Conservation (phyloP, 2,888 invertebrate genomes). For the Andrena fulva region DNA sequence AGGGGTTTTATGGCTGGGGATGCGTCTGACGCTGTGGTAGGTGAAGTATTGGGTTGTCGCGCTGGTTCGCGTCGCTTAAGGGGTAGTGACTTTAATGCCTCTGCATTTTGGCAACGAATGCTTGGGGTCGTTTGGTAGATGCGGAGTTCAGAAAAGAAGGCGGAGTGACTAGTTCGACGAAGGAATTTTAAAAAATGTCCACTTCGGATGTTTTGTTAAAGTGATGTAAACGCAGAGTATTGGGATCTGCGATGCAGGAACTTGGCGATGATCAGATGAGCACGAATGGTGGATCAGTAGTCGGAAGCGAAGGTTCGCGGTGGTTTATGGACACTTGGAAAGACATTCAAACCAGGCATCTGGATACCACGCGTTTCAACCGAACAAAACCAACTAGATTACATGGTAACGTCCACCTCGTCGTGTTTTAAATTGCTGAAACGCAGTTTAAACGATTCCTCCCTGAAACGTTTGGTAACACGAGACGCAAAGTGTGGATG, state of each 20-base stretch:
- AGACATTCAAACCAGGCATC: constrained; percentile 7
- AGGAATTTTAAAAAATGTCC: not conserved
- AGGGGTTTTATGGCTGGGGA: not conserved
- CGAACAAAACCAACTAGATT: constrained; percentile 4
- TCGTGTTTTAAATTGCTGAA: constrained; percentile 21
- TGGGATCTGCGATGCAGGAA: not conserved
- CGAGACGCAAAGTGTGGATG: not conserved
- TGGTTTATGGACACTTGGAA: constrained; percentile 20
- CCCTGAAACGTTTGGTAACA: constrained; percentile 14
- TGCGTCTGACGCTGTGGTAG: not conserved
- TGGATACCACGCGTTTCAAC: constrained; percentile 20
- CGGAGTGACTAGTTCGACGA: not conserved
- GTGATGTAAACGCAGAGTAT: not conserved
- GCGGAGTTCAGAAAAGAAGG: not conserved
- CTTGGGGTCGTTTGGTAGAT: not conserved
- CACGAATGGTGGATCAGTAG: not conserved
- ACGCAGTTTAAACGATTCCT: constrained; percentile 31
- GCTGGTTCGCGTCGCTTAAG: constrained; percentile 9
- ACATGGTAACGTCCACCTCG: not conserved
- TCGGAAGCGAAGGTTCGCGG: not conserved
- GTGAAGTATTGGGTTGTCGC: not conserved
- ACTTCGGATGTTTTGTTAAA: not conserved
- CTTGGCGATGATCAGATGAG: not conserved
- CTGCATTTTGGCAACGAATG: not conserved
- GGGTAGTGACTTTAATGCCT: constrained; percentile 15